phyloP scores from a whole-genome alignment of 2,888 invertebrate genomes.

The Meteorus colon region DNA sequence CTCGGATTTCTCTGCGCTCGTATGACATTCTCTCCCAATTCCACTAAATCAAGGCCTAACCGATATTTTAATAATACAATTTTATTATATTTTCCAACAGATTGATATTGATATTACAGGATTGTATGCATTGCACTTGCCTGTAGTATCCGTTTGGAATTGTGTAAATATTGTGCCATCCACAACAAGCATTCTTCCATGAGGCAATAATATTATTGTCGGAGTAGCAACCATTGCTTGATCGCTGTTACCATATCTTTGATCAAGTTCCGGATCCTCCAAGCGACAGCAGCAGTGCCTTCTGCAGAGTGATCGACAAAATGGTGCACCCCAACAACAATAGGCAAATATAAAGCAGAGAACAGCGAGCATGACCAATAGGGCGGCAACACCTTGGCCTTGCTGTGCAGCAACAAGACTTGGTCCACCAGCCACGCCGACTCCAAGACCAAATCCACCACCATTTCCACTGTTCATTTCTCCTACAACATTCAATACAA shows the following conservation, averaged over 20 bases:
- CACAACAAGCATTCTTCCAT: constrained; percentile 76
- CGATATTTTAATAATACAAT: not conserved
- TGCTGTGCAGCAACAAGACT: constrained; percentile 67
- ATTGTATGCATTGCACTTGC: constrained; percentile 60
- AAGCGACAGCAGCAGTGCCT: constrained; percentile 73
- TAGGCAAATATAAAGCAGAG: constrained; percentile 76
- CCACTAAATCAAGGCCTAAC: constrained; percentile 74
- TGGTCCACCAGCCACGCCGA: constrained; percentile 64
- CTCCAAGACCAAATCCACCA: constrained; percentile 58
- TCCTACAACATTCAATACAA: constrained; percentile 41
- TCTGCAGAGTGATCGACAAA: constrained; percentile 74
- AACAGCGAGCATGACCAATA: constrained; percentile 77
- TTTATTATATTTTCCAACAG: not conserved
- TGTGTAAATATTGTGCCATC: constrained; percentile 76
- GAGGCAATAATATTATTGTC: constrained; percentile 76
- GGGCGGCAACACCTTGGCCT: constrained; percentile 75
- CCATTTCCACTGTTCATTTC: constrained; percentile 53
- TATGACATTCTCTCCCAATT: constrained; percentile 75
- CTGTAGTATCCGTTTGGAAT: constrained; percentile 71
- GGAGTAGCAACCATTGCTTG: constrained; percentile 74
- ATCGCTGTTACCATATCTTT: constrained; percentile 63
- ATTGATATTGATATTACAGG: constrained; percentile 15
- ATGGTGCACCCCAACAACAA: constrained; percentile 78
- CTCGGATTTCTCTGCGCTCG: constrained; percentile 71
- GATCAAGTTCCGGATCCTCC: constrained; percentile 71